Conservation (phyloP, 2,888 invertebrate species). For the Leptopilina drosophilae region DNA sequence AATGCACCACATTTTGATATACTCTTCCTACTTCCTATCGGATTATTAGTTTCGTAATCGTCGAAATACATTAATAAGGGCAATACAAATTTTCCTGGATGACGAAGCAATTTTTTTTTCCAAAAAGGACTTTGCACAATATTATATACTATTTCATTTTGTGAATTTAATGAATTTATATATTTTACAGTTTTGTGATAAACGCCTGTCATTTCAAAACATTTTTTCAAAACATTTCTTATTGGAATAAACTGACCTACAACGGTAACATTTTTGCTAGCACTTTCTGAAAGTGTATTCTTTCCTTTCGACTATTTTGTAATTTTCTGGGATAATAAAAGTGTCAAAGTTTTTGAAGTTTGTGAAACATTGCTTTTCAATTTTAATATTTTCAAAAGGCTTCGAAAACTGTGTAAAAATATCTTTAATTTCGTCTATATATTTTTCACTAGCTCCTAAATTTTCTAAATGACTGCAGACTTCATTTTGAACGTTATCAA, state of each 20-base stretch:
- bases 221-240: slow-evolving; percentile 34
- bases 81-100: no score
- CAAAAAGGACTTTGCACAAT: no score
- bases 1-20: no score
- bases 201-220: no score
- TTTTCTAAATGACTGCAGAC: slow-evolving; percentile 5
- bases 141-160: no score
- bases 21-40: no score
- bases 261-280: slow-evolving; percentile 41
- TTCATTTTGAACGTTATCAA: background rate
- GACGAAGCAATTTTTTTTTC: no score
- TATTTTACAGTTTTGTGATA: no score
- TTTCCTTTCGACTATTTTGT: slow-evolving; percentile 45
- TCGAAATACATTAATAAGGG: no score
- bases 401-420: background rate
- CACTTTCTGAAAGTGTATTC: slow-evolving; percentile 43
- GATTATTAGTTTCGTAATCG: no score
- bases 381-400: slow-evolving; percentile 46
- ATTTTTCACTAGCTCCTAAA: slow-evolving; percentile 29
- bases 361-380: slow-evolving; percentile 50
- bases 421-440: slow-evolving; percentile 9
- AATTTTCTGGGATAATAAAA: slow-evolving; percentile 48
- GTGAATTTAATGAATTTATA: no score
- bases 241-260: slow-evolving; percentile 52
- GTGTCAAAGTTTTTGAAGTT: slow-evolving; percentile 44